Evolutionary conservation across 2,797 vertebrate species (phyloP).

Genomic region (Xenentodon cancila): DNA sequence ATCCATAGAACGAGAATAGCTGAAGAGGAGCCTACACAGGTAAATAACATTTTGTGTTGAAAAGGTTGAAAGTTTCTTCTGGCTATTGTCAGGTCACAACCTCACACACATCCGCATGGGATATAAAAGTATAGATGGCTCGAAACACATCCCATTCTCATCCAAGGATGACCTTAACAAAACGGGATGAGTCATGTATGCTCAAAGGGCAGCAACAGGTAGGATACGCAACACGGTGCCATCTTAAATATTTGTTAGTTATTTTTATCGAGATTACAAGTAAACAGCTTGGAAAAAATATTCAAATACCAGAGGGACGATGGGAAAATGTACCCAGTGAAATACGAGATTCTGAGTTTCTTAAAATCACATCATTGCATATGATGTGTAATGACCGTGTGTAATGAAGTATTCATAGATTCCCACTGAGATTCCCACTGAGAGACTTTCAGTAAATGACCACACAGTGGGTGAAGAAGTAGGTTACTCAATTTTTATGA

Average conservation of each 20-base stretch:
- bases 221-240: conserved; percentile 19
- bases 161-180: conserved; percentile 64
- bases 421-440: too few species aligned
- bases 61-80: conserved; percentile 63
- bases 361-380: not conserved
- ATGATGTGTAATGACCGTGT: too few species aligned
- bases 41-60: conserved; percentile 53
- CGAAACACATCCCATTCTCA: conserved; percentile 19
- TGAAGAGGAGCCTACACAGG: conserved; percentile 40
- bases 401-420: not conserved
- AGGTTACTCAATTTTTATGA: conserved; percentile 12
- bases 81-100: conserved; percentile 37
- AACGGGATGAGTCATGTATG: conserved; percentile 55
- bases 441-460: not conserved
- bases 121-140: conserved; percentile 30
- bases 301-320: not conserved
- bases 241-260: conserved; percentile 31
- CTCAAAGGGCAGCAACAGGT: conserved; percentile 39
- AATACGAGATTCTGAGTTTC: not conserved
- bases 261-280: conserved; percentile 33
- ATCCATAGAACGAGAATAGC: conserved; percentile 27
- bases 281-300: not conserved
- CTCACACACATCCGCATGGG: conserved; percentile 21
- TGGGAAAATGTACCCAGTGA: not conserved
- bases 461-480: conserved; percentile 4